phyloP scores from a whole-genome alignment of 2,113 vertebrate species.

The Synchiropus splendidus region DNA sequence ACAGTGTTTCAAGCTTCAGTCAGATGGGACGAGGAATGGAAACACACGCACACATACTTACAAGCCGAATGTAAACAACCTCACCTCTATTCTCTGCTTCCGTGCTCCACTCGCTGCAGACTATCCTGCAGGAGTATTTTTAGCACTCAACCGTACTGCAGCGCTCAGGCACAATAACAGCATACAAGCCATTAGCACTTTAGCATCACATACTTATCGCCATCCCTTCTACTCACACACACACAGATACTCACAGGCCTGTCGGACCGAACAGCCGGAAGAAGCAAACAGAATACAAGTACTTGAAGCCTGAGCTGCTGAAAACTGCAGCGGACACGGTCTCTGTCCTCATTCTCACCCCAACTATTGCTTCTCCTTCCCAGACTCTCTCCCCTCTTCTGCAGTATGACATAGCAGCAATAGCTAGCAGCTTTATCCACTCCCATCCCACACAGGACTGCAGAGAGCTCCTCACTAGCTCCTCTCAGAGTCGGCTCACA shows the following conservation, averaged over 20 bases:
- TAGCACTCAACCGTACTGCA: conserved; percentile 50
- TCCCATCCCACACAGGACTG: conserved; percentile 55
- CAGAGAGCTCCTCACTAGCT: conserved; percentile 39
- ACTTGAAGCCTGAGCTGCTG: conserved; percentile 56
- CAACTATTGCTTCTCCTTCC: conserved; percentile 29
- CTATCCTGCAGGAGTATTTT: conserved; percentile 33
- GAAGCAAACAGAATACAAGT: conserved; percentile 70
- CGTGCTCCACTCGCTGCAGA: conserved; percentile 29
- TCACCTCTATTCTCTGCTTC: background rate
- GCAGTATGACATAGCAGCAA: conserved; percentile 35
- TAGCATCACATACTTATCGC: conserved; percentile 39
- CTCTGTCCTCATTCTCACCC: conserved; percentile 65
- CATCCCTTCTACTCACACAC: background rate
- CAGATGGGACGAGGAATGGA: conserved; percentile 40
- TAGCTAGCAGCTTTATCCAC: conserved; percentile 38
- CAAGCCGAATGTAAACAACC: conserved; percentile 37
- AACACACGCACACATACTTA: conserved; percentile 27
- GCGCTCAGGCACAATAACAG: conserved; percentile 41
- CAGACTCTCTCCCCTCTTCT: conserved; percentile 31
- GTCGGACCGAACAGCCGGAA: conserved; percentile 64
- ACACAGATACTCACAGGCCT: conserved; percentile 61
- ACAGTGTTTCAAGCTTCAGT: conserved; percentile 18
- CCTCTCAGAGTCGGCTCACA: conserved; percentile 18
- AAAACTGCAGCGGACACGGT: conserved; percentile 60
- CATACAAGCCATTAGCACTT: conserved; percentile 41